Evolutionary conservation across 2,888 invertebrate species (phyloP), one percentile per base, ranked within the genome.

Genomic region (Papilio demoleus): DNA sequence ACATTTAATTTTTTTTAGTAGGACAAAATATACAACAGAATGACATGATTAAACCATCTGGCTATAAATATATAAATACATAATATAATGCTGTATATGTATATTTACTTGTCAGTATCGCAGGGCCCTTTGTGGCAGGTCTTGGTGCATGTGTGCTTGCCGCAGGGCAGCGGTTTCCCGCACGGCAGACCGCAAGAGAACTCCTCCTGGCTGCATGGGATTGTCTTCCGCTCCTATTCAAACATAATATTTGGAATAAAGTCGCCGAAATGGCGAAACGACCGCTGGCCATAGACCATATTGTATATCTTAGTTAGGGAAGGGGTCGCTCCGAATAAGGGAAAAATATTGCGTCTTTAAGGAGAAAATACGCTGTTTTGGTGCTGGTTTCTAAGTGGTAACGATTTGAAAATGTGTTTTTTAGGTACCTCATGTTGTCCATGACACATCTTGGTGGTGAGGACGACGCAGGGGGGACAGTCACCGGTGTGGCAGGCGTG

Each of bases 101-200:
- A 31, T 31, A 31, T 31, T 3, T 31, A 95, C 74, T 94, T 95
- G 62, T 93, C 88, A 70, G 93, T 89, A 70, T 95, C 94, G 74
- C 97, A 97, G 0, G 93, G 84, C 0, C 96, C 96, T 59, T 94
- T 93, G 82, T 98, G 98, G 80, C 98, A 98, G 2, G 93, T 94
- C 74, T 94, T 94, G 66, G 94, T 94, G 84, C 99, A 99, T 64
- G 94, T 95, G 84, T 99, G 99, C 22, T 95, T 94, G 0, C 96
- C 96, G 82, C 99, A 99, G 0, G 94, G 91, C 77, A 99, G 87
- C 0, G 94, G 94, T 79, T 96, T 96, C 61, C 95, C 95, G 84
- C 99, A 99, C 0, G 97, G 95, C 73, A 97, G 86, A 0, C 99
- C 99, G 86, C 99, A 99, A 2, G 98, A 97, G 79, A 99, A 96